Evolutionary conservation across 2,888 invertebrate species (phyloP).

Genomic region (Heteromurus nitidus): DNA sequence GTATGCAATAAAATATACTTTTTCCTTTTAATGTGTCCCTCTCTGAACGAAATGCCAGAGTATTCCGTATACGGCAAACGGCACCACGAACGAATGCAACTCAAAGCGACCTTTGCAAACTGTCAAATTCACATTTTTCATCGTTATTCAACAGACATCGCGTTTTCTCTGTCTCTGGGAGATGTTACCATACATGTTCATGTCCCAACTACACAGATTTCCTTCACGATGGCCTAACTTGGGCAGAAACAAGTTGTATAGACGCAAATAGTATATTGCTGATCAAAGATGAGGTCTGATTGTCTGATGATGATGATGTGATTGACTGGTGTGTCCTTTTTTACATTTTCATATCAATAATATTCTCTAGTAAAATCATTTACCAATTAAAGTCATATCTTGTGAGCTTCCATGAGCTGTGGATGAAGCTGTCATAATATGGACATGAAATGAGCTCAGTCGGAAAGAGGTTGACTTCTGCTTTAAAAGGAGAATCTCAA

Average conservation of each 20-base stretch:
- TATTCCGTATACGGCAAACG: background rate
- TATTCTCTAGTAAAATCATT: background rate
- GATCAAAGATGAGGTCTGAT: background rate
- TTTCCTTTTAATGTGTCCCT: background rate
- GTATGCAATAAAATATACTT: slow-evolving; percentile 2
- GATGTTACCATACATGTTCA: slow-evolving; percentile 5
- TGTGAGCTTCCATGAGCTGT: too few relatives aligned
- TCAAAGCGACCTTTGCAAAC: slow-evolving; percentile 3
- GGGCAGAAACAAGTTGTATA: background rate
- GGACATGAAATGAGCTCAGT: too few relatives aligned
- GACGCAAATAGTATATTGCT: too few relatives aligned
- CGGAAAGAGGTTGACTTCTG: too few relatives aligned
- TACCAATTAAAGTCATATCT: background rate
- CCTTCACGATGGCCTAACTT: background rate
- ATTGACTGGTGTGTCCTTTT: background rate
- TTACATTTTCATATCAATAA: too few relatives aligned
- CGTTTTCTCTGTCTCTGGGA: background rate
- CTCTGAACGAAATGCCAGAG: background rate
- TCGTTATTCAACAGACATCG: background rate
- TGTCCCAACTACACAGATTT: background rate
- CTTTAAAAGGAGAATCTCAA: too few relatives aligned
- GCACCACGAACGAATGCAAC: slow-evolving; percentile 3
- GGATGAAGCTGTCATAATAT: too few relatives aligned
- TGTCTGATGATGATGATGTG: background rate
- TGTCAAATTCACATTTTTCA: slow-evolving; percentile 5